Evolutionary conservation across 2,888 invertebrate genomes (phyloP).

Genomic region (Hirtodrosophila confusa): DNA sequence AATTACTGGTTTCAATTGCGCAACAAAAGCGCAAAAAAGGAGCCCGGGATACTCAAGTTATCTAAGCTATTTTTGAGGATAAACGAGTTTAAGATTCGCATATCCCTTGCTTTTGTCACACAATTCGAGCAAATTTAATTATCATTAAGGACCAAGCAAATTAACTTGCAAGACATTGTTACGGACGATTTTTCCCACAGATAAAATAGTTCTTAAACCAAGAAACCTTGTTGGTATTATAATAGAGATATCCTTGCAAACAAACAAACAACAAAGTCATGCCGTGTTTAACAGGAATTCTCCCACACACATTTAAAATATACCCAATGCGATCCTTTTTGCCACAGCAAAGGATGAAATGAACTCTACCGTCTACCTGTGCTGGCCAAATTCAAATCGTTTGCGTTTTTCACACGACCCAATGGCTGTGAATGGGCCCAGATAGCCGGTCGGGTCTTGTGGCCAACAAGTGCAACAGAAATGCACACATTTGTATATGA

Average conservation of each 20-base stretch:
- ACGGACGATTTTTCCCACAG: slow-evolving; percentile 65
- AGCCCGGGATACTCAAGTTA: slow-evolving; percentile 5
- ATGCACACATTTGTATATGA: slow-evolving; percentile 10
- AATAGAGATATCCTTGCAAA: slow-evolving; percentile 64
- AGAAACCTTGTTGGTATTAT: slow-evolving; percentile 33
- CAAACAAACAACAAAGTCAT: slow-evolving; percentile 74
- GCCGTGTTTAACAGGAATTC: slow-evolving; percentile 72
- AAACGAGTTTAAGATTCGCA: slow-evolving; percentile 20
- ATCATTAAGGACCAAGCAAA: slow-evolving; percentile 44
- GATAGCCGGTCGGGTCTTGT: slow-evolving; percentile 32
- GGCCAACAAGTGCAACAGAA: slow-evolving; percentile 70
- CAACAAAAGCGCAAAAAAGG: background rate
- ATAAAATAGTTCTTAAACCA: slow-evolving; percentile 30
- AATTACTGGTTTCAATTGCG: slow-evolving; percentile 32
- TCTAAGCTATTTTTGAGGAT: background rate
- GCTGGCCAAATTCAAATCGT: slow-evolving; percentile 66
- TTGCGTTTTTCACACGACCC: slow-evolving; percentile 73
- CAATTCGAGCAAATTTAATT: slow-evolving; percentile 45
- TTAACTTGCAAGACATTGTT: slow-evolving; percentile 56
- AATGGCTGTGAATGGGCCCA: slow-evolving; percentile 53
- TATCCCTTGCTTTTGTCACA: slow-evolving; percentile 1
- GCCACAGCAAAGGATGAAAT: slow-evolving; percentile 63
- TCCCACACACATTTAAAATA: slow-evolving; percentile 72
- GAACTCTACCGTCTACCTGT: slow-evolving; percentile 62
- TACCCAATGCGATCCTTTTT: slow-evolving; percentile 64